These are phyloP conservation scores for Helicoverpa armigera DNA, from an alignment of 1,140 invertebrate species.

Conservation along the genomic window DNA sequence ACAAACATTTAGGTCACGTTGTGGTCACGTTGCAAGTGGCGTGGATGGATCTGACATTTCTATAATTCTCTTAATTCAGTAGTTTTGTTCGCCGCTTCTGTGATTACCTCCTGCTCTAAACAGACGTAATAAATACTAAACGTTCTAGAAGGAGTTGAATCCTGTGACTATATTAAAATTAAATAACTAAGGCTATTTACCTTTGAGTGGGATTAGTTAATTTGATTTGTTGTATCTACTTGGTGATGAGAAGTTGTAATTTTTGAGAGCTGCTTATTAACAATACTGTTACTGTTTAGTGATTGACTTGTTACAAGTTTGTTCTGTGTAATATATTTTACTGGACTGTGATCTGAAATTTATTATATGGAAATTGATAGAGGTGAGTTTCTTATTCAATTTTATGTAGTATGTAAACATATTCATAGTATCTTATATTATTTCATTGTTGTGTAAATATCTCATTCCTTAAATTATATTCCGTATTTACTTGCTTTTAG, in stretches of 20 bases:
- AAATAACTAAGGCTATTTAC: background rate
- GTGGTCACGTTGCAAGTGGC: conserved; percentile 83
- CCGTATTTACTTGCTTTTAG: too few species aligned
- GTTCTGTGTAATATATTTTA: conserved; percentile 26
- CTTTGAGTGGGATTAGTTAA: conserved; percentile 11
- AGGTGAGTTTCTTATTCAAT: conserved; percentile 20
- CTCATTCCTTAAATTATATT: background rate
- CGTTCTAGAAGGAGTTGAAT: conserved; percentile 64
- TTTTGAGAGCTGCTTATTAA: background rate
- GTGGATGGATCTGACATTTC: conserved; percentile 74
- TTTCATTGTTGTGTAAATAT: background rate
- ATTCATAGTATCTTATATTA: background rate
- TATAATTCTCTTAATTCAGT: conserved; percentile 54
- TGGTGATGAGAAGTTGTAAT: conserved; percentile 8
- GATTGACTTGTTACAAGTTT: conserved; percentile 6
- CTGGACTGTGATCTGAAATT: conserved; percentile 12
- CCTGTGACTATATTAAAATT: background rate
- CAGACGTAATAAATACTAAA: conserved; percentile 57
- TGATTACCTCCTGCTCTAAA: conserved; percentile 58
- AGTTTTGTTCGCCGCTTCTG: conserved; percentile 47
- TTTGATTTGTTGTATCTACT: conserved; percentile 1
- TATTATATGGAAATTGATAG: conserved; percentile 37
- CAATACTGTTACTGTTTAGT: background rate
- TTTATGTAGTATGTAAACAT: background rate
- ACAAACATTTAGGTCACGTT: conserved; percentile 54